Evolutionary conservation across 2,113 vertebrate species (phyloP).

Genomic region (Macrotus californicus): DNA sequence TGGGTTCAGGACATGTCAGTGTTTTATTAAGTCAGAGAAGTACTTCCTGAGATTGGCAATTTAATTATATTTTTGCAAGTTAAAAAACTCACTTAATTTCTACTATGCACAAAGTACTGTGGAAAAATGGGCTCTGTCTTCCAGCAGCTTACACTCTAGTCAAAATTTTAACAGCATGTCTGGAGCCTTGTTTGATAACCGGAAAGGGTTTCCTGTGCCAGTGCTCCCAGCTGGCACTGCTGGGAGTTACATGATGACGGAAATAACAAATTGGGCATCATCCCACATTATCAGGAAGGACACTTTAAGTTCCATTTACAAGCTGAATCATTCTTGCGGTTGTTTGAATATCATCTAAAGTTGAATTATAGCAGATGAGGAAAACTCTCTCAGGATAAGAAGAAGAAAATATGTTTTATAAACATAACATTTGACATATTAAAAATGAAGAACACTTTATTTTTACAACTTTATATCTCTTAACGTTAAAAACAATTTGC

Average conservation of each 20-base stretch:
- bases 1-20: not conserved
- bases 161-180: not conserved
- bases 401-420: not conserved
- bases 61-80: not conserved
- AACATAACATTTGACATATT: not conserved
- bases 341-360: not conserved
- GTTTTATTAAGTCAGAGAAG: not conserved
- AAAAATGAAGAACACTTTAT: not conserved
- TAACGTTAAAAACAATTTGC: constrained; percentile 10
- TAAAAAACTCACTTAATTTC: not conserved
- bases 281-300: not conserved
- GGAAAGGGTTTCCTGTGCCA: not conserved
- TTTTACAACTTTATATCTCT: not conserved
- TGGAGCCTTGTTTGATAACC: not conserved
- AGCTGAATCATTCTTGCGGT: not conserved
- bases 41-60: not conserved
- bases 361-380: not conserved
- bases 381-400: not conserved
- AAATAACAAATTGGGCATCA: constrained; percentile 24
- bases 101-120: not conserved
- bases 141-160: not conserved
- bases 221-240: not conserved
- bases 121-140: not conserved
- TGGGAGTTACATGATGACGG: not conserved
- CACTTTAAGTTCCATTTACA: not conserved